Conservation (phyloP, 2,888 invertebrate species). For the Brenthis ino region DNA sequence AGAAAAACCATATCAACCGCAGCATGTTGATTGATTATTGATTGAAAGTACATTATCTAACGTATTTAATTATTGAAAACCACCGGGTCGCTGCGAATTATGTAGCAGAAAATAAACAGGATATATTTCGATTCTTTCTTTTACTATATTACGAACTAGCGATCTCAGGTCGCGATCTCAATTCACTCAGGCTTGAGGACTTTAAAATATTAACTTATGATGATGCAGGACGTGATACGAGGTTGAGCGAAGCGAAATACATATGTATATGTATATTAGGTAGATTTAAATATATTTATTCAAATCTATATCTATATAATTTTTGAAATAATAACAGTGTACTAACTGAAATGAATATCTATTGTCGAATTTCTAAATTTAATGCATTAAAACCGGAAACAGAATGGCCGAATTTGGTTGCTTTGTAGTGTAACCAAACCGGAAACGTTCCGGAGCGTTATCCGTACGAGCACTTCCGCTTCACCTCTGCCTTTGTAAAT, state of each 20-base stretch:
- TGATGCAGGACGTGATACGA: too few species aligned
- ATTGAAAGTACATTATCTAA: constrained; percentile 19
- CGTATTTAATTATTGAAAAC: constrained; percentile 11
- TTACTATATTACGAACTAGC: too few species aligned
- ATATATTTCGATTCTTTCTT: background rate
- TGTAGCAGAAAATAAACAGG: constrained; percentile 17
- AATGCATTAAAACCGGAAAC: constrained; percentile 19
- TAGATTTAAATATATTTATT: too few species aligned
- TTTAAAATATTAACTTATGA: too few species aligned
- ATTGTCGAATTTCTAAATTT: constrained; percentile 16
- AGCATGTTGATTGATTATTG: constrained; percentile 19
- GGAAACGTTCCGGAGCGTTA: constrained; percentile 28
- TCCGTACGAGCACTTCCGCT: constrained; percentile 28
- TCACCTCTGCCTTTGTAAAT: constrained; percentile 21
- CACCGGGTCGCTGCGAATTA: constrained; percentile 2
- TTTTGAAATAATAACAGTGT: background rate
- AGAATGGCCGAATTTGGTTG: constrained; percentile 15
- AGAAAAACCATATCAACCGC: background rate
- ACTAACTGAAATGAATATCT: background rate
- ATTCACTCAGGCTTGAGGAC: too few species aligned
- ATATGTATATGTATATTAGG: too few species aligned
- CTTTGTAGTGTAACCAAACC: constrained; percentile 22
- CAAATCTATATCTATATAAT: too few species aligned
- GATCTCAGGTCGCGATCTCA: too few species aligned
- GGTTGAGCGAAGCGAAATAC: too few species aligned